Base-by-base conservation (phyloP, 2,113 vertebrate genomes). In the Lepisosteus osseus region DNA sequence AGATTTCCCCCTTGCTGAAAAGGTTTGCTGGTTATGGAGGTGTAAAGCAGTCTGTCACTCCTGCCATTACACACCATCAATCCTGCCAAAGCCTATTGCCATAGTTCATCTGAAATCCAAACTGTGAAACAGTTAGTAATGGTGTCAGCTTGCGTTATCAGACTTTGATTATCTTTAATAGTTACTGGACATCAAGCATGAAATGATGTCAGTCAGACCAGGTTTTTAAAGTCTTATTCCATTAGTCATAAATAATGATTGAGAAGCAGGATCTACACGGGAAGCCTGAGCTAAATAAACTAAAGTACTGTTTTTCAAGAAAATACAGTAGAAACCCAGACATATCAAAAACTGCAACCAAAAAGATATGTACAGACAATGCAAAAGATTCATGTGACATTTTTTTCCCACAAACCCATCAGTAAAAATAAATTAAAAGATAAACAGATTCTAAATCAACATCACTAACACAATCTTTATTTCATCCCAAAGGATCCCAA, bases 151-250 rank as follows among this genome's bases (percentile, higher is more conserved):
- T 68, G 77, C 75, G 76, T 74, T 76, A 79, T 78, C 78, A 59
- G 79, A 55, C 57, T 82, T 79, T 80, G 71, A 85, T 86, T 79
- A 74, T 76, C 68, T 82, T 75, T 78, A 71, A 80, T 75, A 66
- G 74, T 79, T 70, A n/a, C 74, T 71, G 65, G 56, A 76, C 54
- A 51, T 67, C 61, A 74, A 73, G 73, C 62, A 70, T 80, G 80
- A 80, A 85, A 77, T 67, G 43, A 71, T 65, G 51, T 45, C 68
- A 29, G 45, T 73, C 2, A 45, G 67, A 54, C 61, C 61, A 62
- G 42, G 61, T 54, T 73, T 65, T 70, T 43, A 74, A 13, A 0
- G 3, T 41, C 74, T 74, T 74, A 71, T 81, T 75, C 72, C 63
- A 77, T 78, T 56, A 41, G 44, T 70, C 15, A 75, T 70, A 79